Percentiles rank a stretch among this genome's conserved stretches.
Conservation (phyloP, 2,797 vertebrate genomes). For the Pseudochirops corinnae region DNA sequence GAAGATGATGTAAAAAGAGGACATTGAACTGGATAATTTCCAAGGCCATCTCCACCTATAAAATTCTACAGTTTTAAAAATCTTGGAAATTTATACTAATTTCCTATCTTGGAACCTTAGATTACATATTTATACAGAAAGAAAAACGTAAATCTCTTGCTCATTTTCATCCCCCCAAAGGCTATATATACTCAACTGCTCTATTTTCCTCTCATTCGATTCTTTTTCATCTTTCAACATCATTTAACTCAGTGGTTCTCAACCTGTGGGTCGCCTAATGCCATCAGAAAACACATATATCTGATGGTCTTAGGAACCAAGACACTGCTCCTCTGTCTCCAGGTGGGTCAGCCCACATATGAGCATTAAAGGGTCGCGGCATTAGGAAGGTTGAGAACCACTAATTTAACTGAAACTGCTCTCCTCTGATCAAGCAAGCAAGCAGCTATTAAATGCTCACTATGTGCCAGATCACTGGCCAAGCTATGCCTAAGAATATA, state of each 20-base stretch:
- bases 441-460: background rate
- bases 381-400: too few relatives aligned
- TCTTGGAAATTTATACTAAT: background rate
- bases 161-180: background rate
- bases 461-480: background rate
- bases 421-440: background rate
- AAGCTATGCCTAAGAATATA: background rate
- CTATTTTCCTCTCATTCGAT: background rate
- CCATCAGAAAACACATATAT: too few relatives aligned
- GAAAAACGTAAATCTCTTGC: background rate
- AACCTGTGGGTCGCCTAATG: too few relatives aligned
- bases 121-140: background rate
- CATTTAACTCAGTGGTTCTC: background rate
- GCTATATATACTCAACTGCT: background rate
- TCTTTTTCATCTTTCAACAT: background rate
- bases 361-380: too few relatives aligned
- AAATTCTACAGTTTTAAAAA: background rate
- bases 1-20: background rate
- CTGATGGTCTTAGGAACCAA: too few relatives aligned
- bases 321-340: too few relatives aligned
- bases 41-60: background rate
- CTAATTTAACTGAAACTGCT: background rate
- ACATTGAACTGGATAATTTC: background rate
- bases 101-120: background rate
- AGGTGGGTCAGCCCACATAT: too few relatives aligned